A percentile compares a stretch with the other conserved stretches of the same genome.
These are phyloP conservation scores for Nothocercus julius DNA, from an alignment of 2,113 vertebrate species.

Conservation along the genomic window DNA sequence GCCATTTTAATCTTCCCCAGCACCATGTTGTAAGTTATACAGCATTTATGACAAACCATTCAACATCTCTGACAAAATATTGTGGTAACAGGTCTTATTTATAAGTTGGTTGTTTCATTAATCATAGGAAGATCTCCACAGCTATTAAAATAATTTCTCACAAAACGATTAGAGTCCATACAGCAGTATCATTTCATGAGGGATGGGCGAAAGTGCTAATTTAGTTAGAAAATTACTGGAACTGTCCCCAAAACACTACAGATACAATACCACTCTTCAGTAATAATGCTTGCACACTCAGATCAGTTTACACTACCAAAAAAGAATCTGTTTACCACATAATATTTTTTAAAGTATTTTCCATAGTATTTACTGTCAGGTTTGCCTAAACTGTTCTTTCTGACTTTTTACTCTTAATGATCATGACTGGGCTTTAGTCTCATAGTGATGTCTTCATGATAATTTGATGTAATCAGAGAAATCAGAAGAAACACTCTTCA, in stretches of 20 bases:
- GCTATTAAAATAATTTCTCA: conserved; percentile 60
- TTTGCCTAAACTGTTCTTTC: not conserved
- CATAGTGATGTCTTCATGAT: not conserved
- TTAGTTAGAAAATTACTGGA: conserved; percentile 19
- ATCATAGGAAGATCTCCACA: conserved; percentile 51
- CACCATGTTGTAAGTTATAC: conserved; percentile 26
- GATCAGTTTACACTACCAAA: not conserved
- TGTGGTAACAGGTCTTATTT: conserved; percentile 46
- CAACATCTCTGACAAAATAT: conserved; percentile 46
- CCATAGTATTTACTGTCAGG: not conserved
- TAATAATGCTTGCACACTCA: not conserved
- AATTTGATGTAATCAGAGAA: not conserved
- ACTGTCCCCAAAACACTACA: conserved; percentile 27
- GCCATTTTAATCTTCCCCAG: conserved; percentile 34
- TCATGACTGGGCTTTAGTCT: not conserved
- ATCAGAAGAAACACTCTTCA: not conserved
- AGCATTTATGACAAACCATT: conserved; percentile 56
- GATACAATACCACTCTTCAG: not conserved
- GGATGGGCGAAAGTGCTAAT: not conserved
- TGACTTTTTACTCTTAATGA: not conserved
- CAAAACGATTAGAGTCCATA: conserved; percentile 26
- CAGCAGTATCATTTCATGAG: not conserved
- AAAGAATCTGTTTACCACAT: not conserved
- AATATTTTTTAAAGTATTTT: not conserved
- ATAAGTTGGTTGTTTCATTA: conserved; percentile 62